Conservation (phyloP, 2,113 vertebrate genomes). For the Falco punctatus region DNA sequence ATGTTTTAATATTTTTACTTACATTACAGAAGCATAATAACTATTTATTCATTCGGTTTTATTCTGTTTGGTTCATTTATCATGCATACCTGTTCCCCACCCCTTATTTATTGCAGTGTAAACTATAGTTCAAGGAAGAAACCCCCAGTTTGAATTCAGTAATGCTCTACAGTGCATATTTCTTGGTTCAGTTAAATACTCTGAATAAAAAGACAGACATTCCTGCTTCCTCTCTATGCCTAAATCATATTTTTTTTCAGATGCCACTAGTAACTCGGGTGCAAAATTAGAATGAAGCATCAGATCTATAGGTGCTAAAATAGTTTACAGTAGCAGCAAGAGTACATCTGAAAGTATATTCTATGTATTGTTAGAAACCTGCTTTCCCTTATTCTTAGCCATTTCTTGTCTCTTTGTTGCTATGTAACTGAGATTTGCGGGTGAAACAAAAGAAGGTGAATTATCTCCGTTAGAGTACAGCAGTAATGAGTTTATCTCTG, state of each 20-base stretch:
- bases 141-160: neutral
- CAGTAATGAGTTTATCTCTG: neutral
- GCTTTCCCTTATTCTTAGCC: slow-evolving; percentile 9
- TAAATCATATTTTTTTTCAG: neutral
- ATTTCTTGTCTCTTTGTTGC: slow-evolving; percentile 32
- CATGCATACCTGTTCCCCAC: neutral
- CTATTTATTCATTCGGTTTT: neutral
- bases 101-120: neutral
- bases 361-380: neutral
- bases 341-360: neutral
- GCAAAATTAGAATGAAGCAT: neutral
- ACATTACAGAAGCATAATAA: neutral
- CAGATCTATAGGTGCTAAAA: neutral
- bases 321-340: neutral
- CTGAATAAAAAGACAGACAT: neutral
- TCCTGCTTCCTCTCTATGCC: neutral
- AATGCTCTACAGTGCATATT: neutral
- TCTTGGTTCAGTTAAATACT: neutral
- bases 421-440: slow-evolving; percentile 68
- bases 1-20: neutral
- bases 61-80: neutral
- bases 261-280: neutral
- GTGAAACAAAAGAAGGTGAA: slow-evolving; percentile 62
- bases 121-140: neutral
- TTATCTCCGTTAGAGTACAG: slow-evolving; percentile 12